Percentiles rank a stretch among this genome's conserved stretches.
Evolutionary conservation across 2,888 invertebrate genomes (phyloP).

Genomic region (Aleiodes leptofemur): DNA sequence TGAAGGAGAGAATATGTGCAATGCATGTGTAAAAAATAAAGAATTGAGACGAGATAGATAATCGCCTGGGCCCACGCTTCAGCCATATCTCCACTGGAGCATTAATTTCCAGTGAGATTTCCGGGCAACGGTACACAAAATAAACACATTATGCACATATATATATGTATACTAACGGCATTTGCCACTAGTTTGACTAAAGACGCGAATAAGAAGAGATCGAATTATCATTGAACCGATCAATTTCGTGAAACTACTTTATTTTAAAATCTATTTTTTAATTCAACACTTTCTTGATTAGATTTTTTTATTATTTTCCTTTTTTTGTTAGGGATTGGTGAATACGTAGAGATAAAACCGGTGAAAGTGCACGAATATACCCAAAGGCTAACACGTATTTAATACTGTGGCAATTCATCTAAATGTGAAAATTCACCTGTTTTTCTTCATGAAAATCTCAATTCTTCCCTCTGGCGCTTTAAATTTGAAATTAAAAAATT

Average conservation of each 20-base stretch:
- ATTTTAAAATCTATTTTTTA: background rate
- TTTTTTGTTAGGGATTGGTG: conserved; percentile 22
- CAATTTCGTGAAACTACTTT: conserved; percentile 37
- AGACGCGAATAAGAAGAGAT: conserved; percentile 30
- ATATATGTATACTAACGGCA: conserved; percentile 30
- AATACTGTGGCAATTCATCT: conserved; percentile 28
- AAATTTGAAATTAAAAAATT: background rate
- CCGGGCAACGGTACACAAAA: conserved; percentile 44
- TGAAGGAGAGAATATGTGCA: background rate
- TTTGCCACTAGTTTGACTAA: conserved; percentile 29
- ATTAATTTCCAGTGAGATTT: conserved; percentile 48
- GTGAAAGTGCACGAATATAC: conserved; percentile 29
- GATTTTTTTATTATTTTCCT: background rate
- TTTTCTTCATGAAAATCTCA: conserved; percentile 14
- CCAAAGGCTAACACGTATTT: conserved; percentile 30
- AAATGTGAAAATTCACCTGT: conserved; percentile 31
- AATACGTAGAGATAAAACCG: conserved; percentile 17
- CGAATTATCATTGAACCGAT: conserved; percentile 42
- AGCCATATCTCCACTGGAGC: conserved; percentile 33
- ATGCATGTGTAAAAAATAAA: background rate
- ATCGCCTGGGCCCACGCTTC: conserved; percentile 23
- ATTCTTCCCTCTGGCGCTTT: conserved; percentile 23
- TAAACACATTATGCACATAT: conserved; percentile 18
- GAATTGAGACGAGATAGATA: conserved; percentile 12
- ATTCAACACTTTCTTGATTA: background rate